Base-by-base conservation (phyloP, 2,888 invertebrate genomes). In the Stenichneumon culpator region DNA sequence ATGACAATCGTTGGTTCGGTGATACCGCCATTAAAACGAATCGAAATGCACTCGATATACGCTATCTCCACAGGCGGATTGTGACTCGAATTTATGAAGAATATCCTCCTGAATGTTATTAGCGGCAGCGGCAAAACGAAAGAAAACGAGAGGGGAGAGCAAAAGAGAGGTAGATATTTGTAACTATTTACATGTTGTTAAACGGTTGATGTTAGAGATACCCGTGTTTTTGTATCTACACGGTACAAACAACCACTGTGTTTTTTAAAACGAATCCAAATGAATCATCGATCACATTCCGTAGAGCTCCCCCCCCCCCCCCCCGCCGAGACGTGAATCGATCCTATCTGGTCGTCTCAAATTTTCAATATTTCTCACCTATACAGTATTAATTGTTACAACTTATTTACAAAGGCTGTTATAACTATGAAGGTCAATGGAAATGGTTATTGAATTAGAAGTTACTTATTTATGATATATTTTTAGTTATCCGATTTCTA, bases 171-270 rank as follows among this genome's bases (percentile, higher is more conserved):
- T 44, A 83, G 75, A 85, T 73, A 85, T 89, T 89, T 89, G 87
- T 88, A 89, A 87, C 88, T 88, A 89, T 89, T 89, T 89, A 88
- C 83, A 84, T 88, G 88, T 87, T 87, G 87, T 88, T 90, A 83
- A 87, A 86, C 84, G 85, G 82, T 86, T 87, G 82, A 85, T 89
- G 89, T 89, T 89, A 89, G 87, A 88, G 70, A 68, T 86, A 85
- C 80, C 73, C 82, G 79, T 87, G 79, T 86, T 84, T 79, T 86
- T 84, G 80, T 70, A 57, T 57, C 57, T 57, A 22, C 57, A 57
- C 19, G 74, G 74, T 44, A 63, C 75, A 60, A 22, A 32, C 32
- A 47, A 67, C 32, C 50, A 44, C 19, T 75, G 22, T 36, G 65
- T 65, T 75, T 75, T 65, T 75, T 36, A 57, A 57, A 32, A 44